Evolutionary conservation across 2,113 vertebrate genomes (phyloP), one percentile per base, ranked within the genome.

Genomic region (Emydura subglobosa): DNA sequence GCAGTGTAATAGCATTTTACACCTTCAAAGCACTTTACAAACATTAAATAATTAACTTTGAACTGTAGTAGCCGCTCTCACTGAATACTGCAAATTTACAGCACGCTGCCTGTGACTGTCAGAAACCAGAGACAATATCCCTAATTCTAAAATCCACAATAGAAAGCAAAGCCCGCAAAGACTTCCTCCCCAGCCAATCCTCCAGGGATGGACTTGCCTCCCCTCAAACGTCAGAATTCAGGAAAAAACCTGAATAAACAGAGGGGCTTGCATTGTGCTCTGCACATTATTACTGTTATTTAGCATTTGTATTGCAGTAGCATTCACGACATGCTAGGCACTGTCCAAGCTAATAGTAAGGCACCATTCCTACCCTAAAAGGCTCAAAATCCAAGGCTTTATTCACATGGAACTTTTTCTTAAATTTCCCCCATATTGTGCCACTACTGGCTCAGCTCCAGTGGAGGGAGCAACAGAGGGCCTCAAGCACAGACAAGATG

Each of bases 81-180:
- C 22, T 25, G 44, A 5, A 27, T 0, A 4, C 42, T 4, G 79
- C 16, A 1, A 31, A 76, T 29, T 42, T 57, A 7, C 74, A 90
- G 85, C 51, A 1, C 0, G 14, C 79, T 55, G 86, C 47, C 74
- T 31, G 72, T 0, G 1, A 44, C 0, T 7, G 79, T 76, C 84
- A 82, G 65, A 13, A 9, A 90, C 34, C 83, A 82, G 53, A 90
- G 80, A 82, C 65, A 24, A 79, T 14, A 85, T 92, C 86, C 82
- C 42, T 49, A 51, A 27, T 5, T n/a, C 53, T 9, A 31, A 57
- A 42, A 27, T 53, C 80, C 25, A 39, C 80, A 44, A 9, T 17
- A 44, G 81, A 57, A 27, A 82, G 53, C n/a, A 47, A 47, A 27
- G 31, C 31, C 82, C 39, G 3, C 84, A 68, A 39, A 68, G 84